Conservation (phyloP, 2,797 vertebrate species). For the Adelosebastes latens region DNA sequence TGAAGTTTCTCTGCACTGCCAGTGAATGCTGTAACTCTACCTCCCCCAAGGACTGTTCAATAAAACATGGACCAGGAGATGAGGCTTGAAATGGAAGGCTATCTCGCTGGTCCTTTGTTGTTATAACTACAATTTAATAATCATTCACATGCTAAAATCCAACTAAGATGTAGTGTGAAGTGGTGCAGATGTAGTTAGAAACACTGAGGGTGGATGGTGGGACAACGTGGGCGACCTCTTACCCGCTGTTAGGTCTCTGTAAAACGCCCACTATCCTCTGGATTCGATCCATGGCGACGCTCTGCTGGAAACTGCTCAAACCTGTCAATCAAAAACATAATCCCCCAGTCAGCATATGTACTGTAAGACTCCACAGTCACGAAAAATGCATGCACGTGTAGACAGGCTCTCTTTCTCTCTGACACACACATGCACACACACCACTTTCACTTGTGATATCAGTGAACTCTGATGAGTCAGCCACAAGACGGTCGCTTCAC, state of each 20-base stretch:
- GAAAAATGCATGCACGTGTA: neutral
- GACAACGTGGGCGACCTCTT: slow-evolving; percentile 57
- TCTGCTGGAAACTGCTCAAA: slow-evolving; percentile 94
- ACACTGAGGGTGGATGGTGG: neutral
- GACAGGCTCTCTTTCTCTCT: neutral
- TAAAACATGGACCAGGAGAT: slow-evolving; percentile 48
- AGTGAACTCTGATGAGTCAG: slow-evolving; percentile 51
- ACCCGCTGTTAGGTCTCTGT: slow-evolving; percentile 92
- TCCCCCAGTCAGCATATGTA: slow-evolving; percentile 43
- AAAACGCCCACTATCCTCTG: slow-evolving; percentile 94
- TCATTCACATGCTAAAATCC: neutral
- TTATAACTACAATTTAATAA: slow-evolving; percentile 11
- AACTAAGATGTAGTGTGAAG: neutral
- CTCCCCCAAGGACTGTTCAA: slow-evolving; percentile 35
- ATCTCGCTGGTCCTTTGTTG: neutral
- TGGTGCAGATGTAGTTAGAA: neutral
- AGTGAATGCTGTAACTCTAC: slow-evolving; percentile 42
- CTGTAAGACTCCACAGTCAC: neutral
- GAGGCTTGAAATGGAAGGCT: slow-evolving; percentile 29
- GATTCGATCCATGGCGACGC: slow-evolving; percentile 94
- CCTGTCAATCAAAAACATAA: slow-evolving; percentile 82
- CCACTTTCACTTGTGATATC: slow-evolving; percentile 31
- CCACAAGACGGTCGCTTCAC: slow-evolving; percentile 35
- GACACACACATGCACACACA: neutral
- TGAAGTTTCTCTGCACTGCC: neutral